Evolutionary conservation across 2,113 vertebrate genomes (phyloP), one percentile per base, ranked within the genome.

Genomic region (Myxocyprinus asiaticus): DNA sequence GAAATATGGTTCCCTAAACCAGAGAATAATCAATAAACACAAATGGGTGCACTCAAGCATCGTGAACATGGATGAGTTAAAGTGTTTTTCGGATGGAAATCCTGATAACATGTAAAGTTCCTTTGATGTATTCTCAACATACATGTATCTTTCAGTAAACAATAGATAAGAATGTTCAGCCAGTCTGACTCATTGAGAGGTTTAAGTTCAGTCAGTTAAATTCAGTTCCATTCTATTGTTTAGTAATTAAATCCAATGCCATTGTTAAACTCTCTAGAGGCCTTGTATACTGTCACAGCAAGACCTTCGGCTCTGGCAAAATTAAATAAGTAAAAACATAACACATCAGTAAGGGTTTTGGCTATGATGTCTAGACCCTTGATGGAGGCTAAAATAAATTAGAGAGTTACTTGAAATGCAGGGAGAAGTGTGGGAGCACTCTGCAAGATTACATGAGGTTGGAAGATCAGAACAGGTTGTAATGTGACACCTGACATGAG

Each of bases 361-460:
- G 81, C 78, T 80, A 51, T 80, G 71, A 85, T 48, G 53, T 73
- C 61, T 50, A 61, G 66, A 67, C 22, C 48, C 62, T 69, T 56
- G 47, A 76, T 67, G 65, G 63, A 75, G 77, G 42, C 47, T 47
- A 42, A 81, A 84, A 67, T 81, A 71, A 79, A 74, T 68, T 65
- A 67, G 50, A 55, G 51, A 78, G 64, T 45, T 75, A 67, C 84
- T 78, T 73, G 68, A 69, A 33, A 33, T 33, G 22, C 22, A 33
- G 22, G 22, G 22, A 33, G 22, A 33, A 33, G 61, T 22, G 42
- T 67, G 9, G 22, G 59, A 80, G 71, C 85, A 86, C 86, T 88
- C 83, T 74, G 74, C 44, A 76, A 83, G 82, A 88, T 87, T 82
- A 84, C 82, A 80, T 73, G 47, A 65, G 80, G 53, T 44, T 59